Base-by-base conservation (phyloP, 2,888 invertebrate species). In the Scelioninae gen. 1 region DNA sequence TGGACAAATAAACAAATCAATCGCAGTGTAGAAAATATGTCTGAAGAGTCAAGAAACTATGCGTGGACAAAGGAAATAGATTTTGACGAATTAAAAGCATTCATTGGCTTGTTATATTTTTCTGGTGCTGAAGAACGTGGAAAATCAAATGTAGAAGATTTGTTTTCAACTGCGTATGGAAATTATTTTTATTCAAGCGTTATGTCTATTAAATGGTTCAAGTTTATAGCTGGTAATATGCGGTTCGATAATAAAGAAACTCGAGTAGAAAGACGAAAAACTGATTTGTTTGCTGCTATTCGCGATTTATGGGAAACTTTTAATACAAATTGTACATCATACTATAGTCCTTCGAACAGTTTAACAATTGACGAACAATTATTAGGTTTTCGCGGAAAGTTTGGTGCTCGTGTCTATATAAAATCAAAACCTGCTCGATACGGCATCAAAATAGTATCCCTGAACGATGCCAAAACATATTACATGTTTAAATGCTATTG, bases 321-420 rank as follows among this genome's bases (percentile, higher is more conserved):
- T 23, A 23, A 23, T 23, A 23, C 23, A 23, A 79, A 72, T 49
- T 63, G 71, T 58, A 10, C 34, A 11, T 13, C n/a, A 11, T 31
- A 58, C 63, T 79, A 79, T 15, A 49, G 45, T 32, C 65, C 72
- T 15, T 71, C 71, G 23, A 23, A 23, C 23, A 23, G 23, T 23
- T 23, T 62, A n/a, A 71, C 78, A 45, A 79, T 79, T 58, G 38
- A 72, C 56, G 71, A 79, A 53, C 71, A 79, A 23, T 45, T 77
- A 13, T 56, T 79, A 32, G 72, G 43, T 31, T 79, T 79, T 72
- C 58, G 34, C n/a, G 72, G 72, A 13, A 55, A 49, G 10, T 79
- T 71, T 43, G 13, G 31, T 10, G 65, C 49, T 34, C 45, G 65
- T 9, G 79, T 72, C 8, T 65, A 65, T 29, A 79, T 79, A 8